A percentile compares a stretch with the other conserved stretches of the same genome.
Conservation (phyloP, 1,140 invertebrate genomes). For the Drosophila teissieri region DNA sequence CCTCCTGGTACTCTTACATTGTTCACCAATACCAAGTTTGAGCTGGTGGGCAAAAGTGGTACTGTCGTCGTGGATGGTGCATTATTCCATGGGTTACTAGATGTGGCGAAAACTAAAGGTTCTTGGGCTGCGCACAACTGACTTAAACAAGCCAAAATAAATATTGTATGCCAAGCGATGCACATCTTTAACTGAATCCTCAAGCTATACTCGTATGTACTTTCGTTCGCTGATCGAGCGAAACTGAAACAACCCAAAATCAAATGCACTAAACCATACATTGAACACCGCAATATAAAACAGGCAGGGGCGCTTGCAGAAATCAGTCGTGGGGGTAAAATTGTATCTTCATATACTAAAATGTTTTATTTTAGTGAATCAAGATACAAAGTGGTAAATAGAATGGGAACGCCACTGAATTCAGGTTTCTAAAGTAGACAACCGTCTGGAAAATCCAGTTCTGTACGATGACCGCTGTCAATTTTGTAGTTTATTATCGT, state of each 20-base stretch:
- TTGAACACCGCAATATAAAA: too few relatives aligned
- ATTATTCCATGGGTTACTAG: neutral
- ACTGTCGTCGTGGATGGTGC: constrained; percentile 7
- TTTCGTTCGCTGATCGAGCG: neutral
- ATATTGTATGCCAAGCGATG: neutral
- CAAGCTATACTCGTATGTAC: neutral
- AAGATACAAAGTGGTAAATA: neutral
- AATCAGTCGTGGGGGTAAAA: too few relatives aligned
- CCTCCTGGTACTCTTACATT: constrained; percentile 52
- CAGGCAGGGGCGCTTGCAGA: too few relatives aligned
- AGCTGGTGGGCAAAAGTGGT: neutral
- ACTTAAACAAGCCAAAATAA: constrained; percentile 1
- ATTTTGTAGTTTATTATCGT: constrained; percentile 1
- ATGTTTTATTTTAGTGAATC: too few relatives aligned
- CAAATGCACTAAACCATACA: neutral
- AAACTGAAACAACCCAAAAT: constrained; percentile 10
- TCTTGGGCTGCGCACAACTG: constrained; percentile 23
- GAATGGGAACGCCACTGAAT: neutral
- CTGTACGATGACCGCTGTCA: constrained; percentile 5
- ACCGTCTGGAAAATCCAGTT: constrained; percentile 45
- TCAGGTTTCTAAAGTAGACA: constrained; percentile 30
- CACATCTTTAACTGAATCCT: constrained; percentile 21
- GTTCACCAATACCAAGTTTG: constrained; percentile 68
- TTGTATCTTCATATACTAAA: too few relatives aligned
- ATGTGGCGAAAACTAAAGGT: constrained; percentile 44